Evolutionary conservation across 2,113 vertebrate genomes (phyloP).

Genomic region (Toxotes chatareus): DNA sequence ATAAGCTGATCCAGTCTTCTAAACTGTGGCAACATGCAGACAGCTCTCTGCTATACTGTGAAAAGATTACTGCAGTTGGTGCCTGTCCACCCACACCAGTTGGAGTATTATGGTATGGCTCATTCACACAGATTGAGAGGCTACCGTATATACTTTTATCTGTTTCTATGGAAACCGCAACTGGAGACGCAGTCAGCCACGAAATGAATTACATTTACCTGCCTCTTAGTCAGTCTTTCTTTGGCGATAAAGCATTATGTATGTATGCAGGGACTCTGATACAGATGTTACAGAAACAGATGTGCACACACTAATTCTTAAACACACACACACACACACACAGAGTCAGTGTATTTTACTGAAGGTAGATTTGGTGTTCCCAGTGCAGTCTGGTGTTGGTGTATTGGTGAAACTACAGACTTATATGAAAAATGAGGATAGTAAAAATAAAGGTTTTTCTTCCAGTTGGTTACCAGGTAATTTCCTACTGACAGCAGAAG

Average conservation of each 20-base stretch:
- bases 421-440: background rate
- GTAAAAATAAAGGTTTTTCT: background rate
- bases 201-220: constrained; percentile 60
- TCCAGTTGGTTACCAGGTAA: background rate
- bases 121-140: constrained; percentile 67
- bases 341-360: background rate
- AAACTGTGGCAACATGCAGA: constrained; percentile 33
- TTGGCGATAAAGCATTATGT: constrained; percentile 13
- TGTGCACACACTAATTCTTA: background rate
- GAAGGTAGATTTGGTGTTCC: constrained; percentile 32
- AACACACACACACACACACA: constrained; percentile 4
- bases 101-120: constrained; percentile 76
- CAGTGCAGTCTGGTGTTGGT: constrained; percentile 29
- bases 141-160: constrained; percentile 57
- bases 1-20: constrained; percentile 12
- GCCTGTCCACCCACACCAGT: constrained; percentile 64
- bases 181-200: constrained; percentile 50
- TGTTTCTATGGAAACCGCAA: constrained; percentile 75
- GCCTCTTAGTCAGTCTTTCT: constrained; percentile 29
- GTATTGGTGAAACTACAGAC: background rate
- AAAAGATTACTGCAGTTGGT: constrained; percentile 51
- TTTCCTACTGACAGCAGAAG: background rate
- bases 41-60: constrained; percentile 35
- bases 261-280: background rate
- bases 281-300: background rate